Conservation (phyloP, 2,888 invertebrate species). For the Entomobrya multifasciata region DNA sequence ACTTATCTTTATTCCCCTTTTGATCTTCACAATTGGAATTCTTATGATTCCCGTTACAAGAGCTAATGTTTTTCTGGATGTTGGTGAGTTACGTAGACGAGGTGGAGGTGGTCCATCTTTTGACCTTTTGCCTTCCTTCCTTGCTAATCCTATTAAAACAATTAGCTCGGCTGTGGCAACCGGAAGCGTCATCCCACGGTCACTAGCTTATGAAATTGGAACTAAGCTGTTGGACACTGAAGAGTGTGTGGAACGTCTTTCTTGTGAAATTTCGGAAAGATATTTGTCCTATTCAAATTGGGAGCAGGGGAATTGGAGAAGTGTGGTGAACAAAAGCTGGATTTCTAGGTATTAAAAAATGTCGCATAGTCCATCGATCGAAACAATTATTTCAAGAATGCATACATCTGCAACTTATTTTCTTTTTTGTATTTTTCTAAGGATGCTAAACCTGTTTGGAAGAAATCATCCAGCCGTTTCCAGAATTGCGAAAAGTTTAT, state of each 20-base stretch:
- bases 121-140: neutral
- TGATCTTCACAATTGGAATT: constrained; percentile 72
- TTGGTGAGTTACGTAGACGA: constrained; percentile 25
- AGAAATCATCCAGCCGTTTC: constrained; percentile 20
- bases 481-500: constrained; percentile 54
- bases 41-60: constrained; percentile 70
- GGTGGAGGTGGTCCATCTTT: neutral
- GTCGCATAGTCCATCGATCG: too few relatives aligned
- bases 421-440: constrained; percentile 17
- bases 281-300: constrained; percentile 20
- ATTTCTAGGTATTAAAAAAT: constrained; percentile 53
- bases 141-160: constrained; percentile 9
- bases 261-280: constrained; percentile 60
- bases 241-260: constrained; percentile 65
- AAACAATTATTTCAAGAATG: neutral
- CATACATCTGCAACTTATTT: neutral
- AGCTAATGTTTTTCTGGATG: constrained; percentile 54
- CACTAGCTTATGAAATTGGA: constrained; percentile 23
- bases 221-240: constrained; percentile 55
- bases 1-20: constrained; percentile 68
- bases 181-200: neutral
- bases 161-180: neutral
- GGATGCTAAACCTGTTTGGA: constrained; percentile 42
- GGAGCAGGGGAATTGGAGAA: constrained; percentile 39
- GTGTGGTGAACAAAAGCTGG: constrained; percentile 34